Evolutionary conservation across 2,113 vertebrate genomes (phyloP), one percentile per base, ranked within the genome.

Genomic region (Pagrus major): DNA sequence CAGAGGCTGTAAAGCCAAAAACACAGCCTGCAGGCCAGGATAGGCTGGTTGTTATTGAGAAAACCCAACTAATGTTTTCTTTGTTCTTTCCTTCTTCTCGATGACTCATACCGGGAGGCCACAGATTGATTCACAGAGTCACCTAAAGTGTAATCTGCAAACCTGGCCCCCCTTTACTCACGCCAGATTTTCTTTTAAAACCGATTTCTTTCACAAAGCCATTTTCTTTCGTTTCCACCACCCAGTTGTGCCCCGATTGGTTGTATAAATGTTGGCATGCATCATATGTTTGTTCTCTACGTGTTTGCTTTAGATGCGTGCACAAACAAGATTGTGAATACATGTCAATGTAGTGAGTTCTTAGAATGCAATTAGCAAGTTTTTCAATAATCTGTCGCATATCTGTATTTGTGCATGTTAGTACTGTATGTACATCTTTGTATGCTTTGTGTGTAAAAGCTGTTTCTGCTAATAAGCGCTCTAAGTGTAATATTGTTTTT

Each of bases 281-380:
- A 54, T 76, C 21, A 18, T 25, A 37, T 76, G 47, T 80, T 83
- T 55, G 46, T 29, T 80, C 33, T 69, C 47, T 54, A 47, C 3
- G 10, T 70, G 78, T 76, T 81, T 85, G 42, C 23, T 46, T 15
- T 67, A 27, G 2, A 41, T 75, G 46, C 33, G 9, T 71, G 67
- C 59, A 49, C 70, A 81, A 63, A 85, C 82, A 76, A 55, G 65
- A 76, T 77, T 81, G 69, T 72, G 60, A 75, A 76, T 78, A 75
- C 60, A 85, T 70, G 77, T 76, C 59, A 79, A 42, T 80, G 61
- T 31, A 25, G 64, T 55, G 71, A 59, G 69, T 55, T 76, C 39
- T 49, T 76, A 61, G 31, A 44, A 18, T 60, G 69, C 61, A 61
- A 44, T 83, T 59, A 72, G 72, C 15, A 31, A 25, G 37, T 70